Base-by-base conservation (phyloP, 2,888 invertebrate genomes). In the Notodonta dromedarius region DNA sequence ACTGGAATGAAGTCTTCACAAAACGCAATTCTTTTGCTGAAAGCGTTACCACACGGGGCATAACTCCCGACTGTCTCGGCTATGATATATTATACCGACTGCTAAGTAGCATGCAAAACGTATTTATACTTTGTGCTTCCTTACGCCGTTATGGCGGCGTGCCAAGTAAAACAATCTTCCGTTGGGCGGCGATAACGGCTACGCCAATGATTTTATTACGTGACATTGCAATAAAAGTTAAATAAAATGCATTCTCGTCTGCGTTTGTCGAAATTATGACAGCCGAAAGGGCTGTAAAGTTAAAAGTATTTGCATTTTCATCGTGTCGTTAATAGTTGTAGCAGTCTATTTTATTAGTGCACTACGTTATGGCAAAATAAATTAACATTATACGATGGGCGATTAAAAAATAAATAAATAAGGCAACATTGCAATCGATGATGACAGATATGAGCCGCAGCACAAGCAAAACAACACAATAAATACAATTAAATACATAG, bases 31-130 rank as follows among this genome's bases (percentile, higher is more conserved):
- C 68, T 62, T 69, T 65, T 68, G 56, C 59, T 51, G 55, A 66
- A 64, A 65, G 62, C 63, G 67, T 65, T 58, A 66, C 62, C 58
- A 61, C 61, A 66, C 56, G 63, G 74, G 71, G 77, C 80, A 83
- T 82, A 84, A 83, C 79, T 85, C 79, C 71, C 2, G 66, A 77
- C 81, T 85, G 87, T 87, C 87, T 78, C 71, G 66, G 57, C 73
- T 77, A 84, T 90, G 89, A 92, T 87, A 88, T 86, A 91, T 88
- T 77, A 83, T 79, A 77, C 80, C 74, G 85, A 81, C 88, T 89
- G 90, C 86, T 93, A 93, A 93, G 93, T 91, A 88, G 90, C 89
- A 93, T 92, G 90, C 91, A 91, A 89, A 92, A 90, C 91, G 86
- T 91, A 91, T 91, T 91, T 91, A 90, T 92, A 92, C 88, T 88